Percentiles rank a stretch among this genome's conserved stretches.
Conservation (phyloP, 1,140 invertebrate species). For the Diabrotica virgifera region DNA sequence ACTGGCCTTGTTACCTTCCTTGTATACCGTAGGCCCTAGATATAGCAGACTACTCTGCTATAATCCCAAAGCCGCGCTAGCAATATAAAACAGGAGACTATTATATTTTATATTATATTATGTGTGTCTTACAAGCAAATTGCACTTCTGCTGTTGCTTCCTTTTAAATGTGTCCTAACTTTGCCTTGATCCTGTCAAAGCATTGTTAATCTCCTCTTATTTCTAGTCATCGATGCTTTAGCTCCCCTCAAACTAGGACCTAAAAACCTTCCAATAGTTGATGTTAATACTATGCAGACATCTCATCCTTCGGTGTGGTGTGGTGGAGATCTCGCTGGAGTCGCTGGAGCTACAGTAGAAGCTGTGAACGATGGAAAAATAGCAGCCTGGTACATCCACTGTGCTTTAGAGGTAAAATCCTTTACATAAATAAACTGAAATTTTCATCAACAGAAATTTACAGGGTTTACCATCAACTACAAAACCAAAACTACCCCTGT, state of each 20-base stretch:
- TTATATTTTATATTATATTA: too few relatives aligned
- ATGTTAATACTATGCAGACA: conserved; percentile 74
- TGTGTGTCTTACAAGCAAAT: too few relatives aligned
- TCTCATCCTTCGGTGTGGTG: conserved; percentile 79
- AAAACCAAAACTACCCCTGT: conserved; percentile 79
- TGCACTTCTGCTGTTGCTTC: too few relatives aligned
- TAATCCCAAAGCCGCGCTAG: too few relatives aligned
- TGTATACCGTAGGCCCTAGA: too few relatives aligned
- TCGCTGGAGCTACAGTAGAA: conserved; percentile 96
- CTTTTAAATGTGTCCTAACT: too few relatives aligned
- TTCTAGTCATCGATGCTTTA: conserved; percentile 76
- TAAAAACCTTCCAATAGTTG: conserved; percentile 74
- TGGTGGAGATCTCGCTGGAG: conserved; percentile 91
- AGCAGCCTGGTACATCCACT: conserved; percentile 94
- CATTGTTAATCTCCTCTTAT: conserved; percentile 15
- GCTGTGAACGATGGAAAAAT: conserved; percentile 98
- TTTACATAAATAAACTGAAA: background rate
- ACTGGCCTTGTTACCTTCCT: too few relatives aligned
- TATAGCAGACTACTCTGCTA: too few relatives aligned
- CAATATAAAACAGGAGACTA: too few relatives aligned
- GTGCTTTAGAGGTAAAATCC: conserved; percentile 75
- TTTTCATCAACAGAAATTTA: too few relatives aligned
- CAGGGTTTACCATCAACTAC: conserved; percentile 61
- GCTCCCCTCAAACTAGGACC: conserved; percentile 73
- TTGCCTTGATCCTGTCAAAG: too few relatives aligned